Evolutionary conservation across 2,113 vertebrate genomes (phyloP), one percentile per base, ranked within the genome.

Genomic region (Morone saxatilis): DNA sequence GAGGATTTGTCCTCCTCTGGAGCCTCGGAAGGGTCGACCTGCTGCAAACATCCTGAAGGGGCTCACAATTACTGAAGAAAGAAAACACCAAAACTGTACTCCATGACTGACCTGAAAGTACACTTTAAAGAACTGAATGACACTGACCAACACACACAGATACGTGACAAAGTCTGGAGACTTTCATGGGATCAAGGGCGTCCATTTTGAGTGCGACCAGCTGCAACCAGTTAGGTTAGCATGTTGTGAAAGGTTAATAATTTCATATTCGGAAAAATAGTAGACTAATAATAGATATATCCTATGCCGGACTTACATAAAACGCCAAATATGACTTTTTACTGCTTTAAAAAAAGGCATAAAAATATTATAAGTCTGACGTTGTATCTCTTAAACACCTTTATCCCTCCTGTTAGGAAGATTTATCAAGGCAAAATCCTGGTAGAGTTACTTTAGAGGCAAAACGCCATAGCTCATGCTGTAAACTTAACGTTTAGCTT

Each of bases 1-100:
- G 10, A 88, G 71, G 0, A 87, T 73, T 17, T 90, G 71, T 5
- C 88, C 61, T 25, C 87, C 62, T 6, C 81, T 88, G 2, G 88
- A 76, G 4, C 80, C 62, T 56, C 25, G 88, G 62, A 79, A 86
- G 45, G 93, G 89, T 17, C 70, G 51, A 17, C 65, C n/a, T 31
- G 19, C 2, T 9, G 11, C 11, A 76, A 83, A 84, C 88, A 93
- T 91, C 57, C 36, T 80, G 56, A 9, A 22, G 63, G 36, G 38
- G 68, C 51, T 38, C 0, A 51, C 0, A 4, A 67, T 54, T 13
- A 41, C 79, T 76, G 69, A 25, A 3, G 54, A 67, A 68, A 54
- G 22, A 71, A 7, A 53, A 25, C 10, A 82, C 7, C 0, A 36
- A 60, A 54, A 54, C 7, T 8, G 4, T 13, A 41, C 10, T 57